These are phyloP conservation scores for Enteromius treurensis DNA, from an alignment of 2,797 vertebrate genomes.

Conservation along the genomic window DNA sequence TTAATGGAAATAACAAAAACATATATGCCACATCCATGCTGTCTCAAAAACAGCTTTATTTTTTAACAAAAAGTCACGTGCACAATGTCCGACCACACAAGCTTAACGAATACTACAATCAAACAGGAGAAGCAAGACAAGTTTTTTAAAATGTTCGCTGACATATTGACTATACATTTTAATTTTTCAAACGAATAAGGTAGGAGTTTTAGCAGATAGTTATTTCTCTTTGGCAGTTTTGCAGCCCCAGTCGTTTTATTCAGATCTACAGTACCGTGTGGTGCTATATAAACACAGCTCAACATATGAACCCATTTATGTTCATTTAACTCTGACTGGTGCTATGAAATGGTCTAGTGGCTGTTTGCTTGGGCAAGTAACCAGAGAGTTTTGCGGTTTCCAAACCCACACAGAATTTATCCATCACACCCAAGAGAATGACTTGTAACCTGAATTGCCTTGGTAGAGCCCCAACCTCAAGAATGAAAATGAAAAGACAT, in stretches of 20 bases:
- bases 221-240: slow-evolving; percentile 42
- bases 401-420: slow-evolving; percentile 62
- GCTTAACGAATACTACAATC: background rate
- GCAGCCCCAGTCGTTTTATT: slow-evolving; percentile 17
- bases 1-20: background rate
- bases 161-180: slow-evolving; percentile 27
- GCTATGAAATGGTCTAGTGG: slow-evolving; percentile 54
- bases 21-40: background rate
- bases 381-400: slow-evolving; percentile 57
- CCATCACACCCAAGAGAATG: slow-evolving; percentile 61
- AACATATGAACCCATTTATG: slow-evolving; percentile 49
- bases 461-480: slow-evolving; percentile 48
- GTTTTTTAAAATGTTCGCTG: background rate
- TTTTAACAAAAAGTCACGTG: background rate
- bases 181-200: slow-evolving; percentile 8
- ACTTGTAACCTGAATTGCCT: slow-evolving; percentile 62
- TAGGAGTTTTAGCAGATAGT: slow-evolving; percentile 39
- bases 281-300: slow-evolving; percentile 33
- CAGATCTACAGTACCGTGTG: slow-evolving; percentile 19
- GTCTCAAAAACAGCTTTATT: background rate
- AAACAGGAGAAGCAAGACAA: background rate
- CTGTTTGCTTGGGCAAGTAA: slow-evolving; percentile 59
- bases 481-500: slow-evolving; percentile 50
- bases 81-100: slow-evolving; percentile 15
- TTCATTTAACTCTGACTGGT: slow-evolving; percentile 56